Base-by-base conservation (phyloP, 2,888 invertebrate genomes). In the Trachelus stipa region DNA sequence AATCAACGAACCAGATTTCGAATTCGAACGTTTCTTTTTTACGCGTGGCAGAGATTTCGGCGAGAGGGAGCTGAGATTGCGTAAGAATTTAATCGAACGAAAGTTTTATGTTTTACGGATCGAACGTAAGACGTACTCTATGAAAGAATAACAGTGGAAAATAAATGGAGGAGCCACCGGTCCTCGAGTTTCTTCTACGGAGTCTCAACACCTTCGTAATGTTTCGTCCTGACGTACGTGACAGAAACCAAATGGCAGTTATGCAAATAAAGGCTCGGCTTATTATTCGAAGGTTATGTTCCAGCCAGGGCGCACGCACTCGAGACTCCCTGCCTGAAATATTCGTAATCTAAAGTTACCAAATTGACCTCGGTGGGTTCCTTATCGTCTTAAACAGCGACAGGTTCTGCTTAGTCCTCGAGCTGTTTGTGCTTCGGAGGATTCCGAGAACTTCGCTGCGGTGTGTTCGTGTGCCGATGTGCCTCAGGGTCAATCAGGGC, bases 351-450 rank as follows among this genome's bases (percentile, higher is more conserved):
- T 56, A 74, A 35, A 37, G 74, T 74, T 74, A 74, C 74, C 74
- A 34, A 74, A 74, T 74, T 34, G 74, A 37, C 34, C 74, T 30
- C 74, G 34, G 34, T 23, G 15, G 56, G 56, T 23, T 34, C 34
- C 35, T 74, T 74, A 35, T 37, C 34, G 74, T 6, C 35, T 33
- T 35, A 35, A 35, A 34, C 73, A 33, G 12, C 69, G 68, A 15
- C 68, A 69, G 73, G 73, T 73, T 74, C 69, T 40, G 68, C 76
- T 73, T 78, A 78, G 79, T 73, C 73, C 76, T 69, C 76, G 35
- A 79, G 76, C 76, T 79, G 79, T 79, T 79, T 79, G 76, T 76
- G 74, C 73, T 73, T 73, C 76, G 35, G 31, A 76, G 68, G 68
- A 73, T 79, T 79, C 79, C 73, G 35, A 76, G 79, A 79, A 78